Evolutionary conservation across 2,888 invertebrate species (phyloP).

Genomic region (Acrocera orbiculus): DNA sequence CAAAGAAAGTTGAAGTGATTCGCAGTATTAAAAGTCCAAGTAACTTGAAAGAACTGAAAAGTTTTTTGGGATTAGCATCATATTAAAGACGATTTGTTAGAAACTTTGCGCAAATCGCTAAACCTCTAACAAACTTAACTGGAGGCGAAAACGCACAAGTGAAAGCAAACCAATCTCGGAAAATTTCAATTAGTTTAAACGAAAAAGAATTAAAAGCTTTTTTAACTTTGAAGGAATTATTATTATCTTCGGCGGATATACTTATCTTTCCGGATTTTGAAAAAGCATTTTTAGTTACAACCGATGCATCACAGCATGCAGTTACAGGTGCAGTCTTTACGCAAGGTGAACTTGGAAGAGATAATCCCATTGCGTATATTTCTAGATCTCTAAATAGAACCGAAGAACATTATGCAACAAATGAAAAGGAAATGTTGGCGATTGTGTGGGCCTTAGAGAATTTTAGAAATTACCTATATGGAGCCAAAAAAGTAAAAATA

Average conservation of each 20-base stretch:
- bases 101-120: conserved; percentile 11
- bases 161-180: conserved; percentile 5
- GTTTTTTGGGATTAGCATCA: not conserved
- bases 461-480: conserved; percentile 9
- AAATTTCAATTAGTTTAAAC: conserved; percentile 7
- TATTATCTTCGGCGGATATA: no score
- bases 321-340: conserved; percentile 2
- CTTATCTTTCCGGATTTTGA: not conserved
- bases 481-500: conserved; percentile 9
- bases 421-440: conserved; percentile 9
- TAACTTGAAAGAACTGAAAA: not conserved
- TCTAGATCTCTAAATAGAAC: conserved; percentile 5
- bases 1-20: not conserved
- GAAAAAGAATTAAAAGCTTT: conserved; percentile 3
- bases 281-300: conserved; percentile 3
- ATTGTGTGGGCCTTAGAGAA: conserved; percentile 8
- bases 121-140: not conserved
- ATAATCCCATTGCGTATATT: conserved; percentile 1
- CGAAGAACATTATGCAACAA: conserved; percentile 11
- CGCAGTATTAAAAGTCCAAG: not conserved
- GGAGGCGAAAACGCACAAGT: conserved; percentile 1
- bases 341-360: conserved; percentile 2
- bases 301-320: conserved; percentile 4
- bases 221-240: no score
- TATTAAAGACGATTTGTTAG: conserved; percentile 7